Evolutionary conservation across 2,113 vertebrate genomes (phyloP).

Genomic region (Menura novaehollandiae): DNA sequence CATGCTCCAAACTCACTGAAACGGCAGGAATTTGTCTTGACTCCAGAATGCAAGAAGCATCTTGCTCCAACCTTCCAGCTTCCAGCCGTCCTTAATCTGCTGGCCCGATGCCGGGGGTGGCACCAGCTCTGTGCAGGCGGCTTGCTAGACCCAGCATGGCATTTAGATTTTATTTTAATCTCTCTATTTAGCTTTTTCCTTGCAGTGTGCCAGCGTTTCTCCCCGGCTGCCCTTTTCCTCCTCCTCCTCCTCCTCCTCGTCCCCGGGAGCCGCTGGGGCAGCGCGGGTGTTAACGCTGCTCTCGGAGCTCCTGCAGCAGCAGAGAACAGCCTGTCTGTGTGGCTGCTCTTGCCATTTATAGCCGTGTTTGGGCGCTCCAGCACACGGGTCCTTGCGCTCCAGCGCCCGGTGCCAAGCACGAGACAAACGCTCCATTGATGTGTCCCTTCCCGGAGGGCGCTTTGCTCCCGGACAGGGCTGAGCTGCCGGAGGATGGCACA

Average conservation of each 20-base stretch:
- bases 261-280: not conserved
- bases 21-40: not conserved
- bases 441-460: not conserved
- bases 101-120: not conserved
- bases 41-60: not conserved
- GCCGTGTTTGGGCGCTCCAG: not conserved
- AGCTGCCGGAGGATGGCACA: not conserved
- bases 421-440: conserved; percentile 44
- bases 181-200: not conserved
- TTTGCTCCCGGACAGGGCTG: not conserved
- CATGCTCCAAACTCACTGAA: not conserved
- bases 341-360: conserved; percentile 37
- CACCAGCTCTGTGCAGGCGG: not conserved
- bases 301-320: not conserved
- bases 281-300: not conserved
- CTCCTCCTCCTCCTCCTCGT: not conserved
- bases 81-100: not conserved
- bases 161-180: fast-evolving
- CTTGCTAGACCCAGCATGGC: not conserved
- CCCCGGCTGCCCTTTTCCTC: not conserved
- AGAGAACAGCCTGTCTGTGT: not conserved
- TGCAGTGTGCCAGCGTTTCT: fast-evolving
- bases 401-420: conserved; percentile 18
- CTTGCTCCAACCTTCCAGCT: not conserved
- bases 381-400: not conserved